Conservation (phyloP, 2,113 vertebrate species). For the Alces alces region DNA sequence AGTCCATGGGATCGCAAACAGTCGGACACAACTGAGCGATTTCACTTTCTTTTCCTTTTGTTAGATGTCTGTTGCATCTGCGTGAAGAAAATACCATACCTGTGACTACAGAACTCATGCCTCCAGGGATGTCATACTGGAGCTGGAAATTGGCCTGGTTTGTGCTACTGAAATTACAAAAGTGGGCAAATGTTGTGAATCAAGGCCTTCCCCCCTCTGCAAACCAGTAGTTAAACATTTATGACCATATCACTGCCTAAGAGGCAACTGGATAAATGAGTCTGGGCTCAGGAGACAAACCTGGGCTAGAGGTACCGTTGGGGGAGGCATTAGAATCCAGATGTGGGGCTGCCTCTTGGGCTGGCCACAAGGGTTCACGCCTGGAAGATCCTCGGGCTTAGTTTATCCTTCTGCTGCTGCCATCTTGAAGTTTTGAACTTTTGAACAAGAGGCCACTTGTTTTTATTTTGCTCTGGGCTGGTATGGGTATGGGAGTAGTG, state of each 20-base stretch:
- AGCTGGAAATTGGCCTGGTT: background rate
- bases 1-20: background rate
- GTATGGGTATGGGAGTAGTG: too few species aligned
- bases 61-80: background rate
- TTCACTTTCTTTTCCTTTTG: background rate
- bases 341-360: background rate
- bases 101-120: background rate
- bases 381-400: background rate
- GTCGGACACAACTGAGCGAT: accelerated
- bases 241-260: background rate
- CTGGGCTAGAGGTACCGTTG: background rate
- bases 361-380: background rate
- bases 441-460: accelerated
- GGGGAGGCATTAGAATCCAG: background rate
- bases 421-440: background rate
- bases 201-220: background rate
- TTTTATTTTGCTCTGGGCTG: background rate
- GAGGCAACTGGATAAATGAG: background rate
- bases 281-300: background rate
- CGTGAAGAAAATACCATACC: too few species aligned
- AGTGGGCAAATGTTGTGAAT: background rate
- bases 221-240: background rate
- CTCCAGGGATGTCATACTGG: background rate
- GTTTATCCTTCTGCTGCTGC: background rate
- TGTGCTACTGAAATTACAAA: background rate